Conservation (phyloP, 2,888 invertebrate species). For the Trypoxylon attenuatum region DNA sequence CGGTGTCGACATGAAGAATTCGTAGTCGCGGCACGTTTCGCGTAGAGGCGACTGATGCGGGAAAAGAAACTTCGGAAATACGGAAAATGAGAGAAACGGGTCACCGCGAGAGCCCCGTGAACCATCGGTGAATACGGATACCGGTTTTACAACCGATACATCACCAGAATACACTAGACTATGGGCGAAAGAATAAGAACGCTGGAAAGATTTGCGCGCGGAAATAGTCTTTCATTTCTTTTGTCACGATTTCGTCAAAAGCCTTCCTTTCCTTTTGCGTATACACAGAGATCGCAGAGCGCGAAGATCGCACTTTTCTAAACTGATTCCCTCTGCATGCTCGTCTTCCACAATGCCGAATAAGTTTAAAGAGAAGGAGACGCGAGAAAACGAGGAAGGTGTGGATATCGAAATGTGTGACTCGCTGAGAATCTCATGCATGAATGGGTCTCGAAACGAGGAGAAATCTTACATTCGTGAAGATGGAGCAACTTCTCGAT, state of each 20-base stretch:
- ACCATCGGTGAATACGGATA: background rate
- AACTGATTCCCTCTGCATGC: conserved; percentile 13
- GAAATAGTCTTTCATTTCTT: background rate
- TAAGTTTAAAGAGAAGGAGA: conserved; percentile 9
- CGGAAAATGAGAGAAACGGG: background rate
- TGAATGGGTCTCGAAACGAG: conserved; percentile 2
- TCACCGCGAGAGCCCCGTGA: background rate
- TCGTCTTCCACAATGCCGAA: conserved; percentile 44
- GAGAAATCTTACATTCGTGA: background rate
- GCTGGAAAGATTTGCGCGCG: background rate
- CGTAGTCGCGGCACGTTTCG: conserved; percentile 1
- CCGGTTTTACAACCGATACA: background rate
- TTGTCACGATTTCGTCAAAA: background rate
- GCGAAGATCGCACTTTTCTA: conserved; percentile 5
- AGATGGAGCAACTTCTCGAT: conserved; percentile 1
- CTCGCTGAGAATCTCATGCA: conserved; percentile 35
- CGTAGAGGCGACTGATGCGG: background rate
- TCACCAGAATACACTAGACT: background rate
- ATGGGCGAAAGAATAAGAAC: background rate
- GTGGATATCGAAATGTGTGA: no score
- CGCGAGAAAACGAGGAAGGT: background rate
- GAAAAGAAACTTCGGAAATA: background rate
- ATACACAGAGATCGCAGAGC: background rate
- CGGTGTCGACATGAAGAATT: conserved; percentile 1
- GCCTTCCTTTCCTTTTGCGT: no score